phyloP scores from a whole-genome alignment of 2,113 vertebrate genomes.

The Dicaeum eximium region DNA sequence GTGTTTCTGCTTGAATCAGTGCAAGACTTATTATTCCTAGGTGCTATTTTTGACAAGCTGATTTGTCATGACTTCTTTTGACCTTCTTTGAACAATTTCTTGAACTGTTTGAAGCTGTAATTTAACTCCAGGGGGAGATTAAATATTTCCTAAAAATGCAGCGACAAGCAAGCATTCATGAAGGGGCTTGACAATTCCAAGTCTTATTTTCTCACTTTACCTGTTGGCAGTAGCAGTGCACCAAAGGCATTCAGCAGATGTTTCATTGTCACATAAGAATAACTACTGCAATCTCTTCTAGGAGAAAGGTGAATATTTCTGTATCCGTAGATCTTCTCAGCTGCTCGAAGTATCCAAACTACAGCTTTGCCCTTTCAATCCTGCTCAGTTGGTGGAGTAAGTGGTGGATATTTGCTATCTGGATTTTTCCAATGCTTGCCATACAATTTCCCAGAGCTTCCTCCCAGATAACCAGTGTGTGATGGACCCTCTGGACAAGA shows the following conservation, averaged over 20 bases:
- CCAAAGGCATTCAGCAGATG: not conserved
- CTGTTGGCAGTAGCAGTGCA: not conserved
- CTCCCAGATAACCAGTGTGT: accelerated
- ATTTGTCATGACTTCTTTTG: not conserved
- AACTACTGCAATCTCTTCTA: not conserved
- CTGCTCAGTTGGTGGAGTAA: not conserved
- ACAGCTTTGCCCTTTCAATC: not conserved
- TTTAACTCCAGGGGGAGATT: not conserved
- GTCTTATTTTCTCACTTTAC: conserved; percentile 41
- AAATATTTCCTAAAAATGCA: not conserved
- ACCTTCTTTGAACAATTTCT: not conserved
- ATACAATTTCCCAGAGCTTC: not conserved
- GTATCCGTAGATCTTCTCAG: not conserved
- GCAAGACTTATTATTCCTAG: not conserved
- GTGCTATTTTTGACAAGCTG: not conserved
- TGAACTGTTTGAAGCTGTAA: not conserved
- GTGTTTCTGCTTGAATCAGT: not conserved
- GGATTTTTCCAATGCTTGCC: not conserved
- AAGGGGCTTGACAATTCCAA: not conserved
- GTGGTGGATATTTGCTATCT: not conserved
- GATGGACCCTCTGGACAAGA: not conserved
- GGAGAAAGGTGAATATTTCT: not conserved
- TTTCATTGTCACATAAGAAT: not conserved
- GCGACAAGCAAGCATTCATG: not conserved
- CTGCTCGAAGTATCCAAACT: not conserved